Base-by-base conservation (phyloP, 2,888 invertebrate genomes). In the Rosalia funebris region DNA sequence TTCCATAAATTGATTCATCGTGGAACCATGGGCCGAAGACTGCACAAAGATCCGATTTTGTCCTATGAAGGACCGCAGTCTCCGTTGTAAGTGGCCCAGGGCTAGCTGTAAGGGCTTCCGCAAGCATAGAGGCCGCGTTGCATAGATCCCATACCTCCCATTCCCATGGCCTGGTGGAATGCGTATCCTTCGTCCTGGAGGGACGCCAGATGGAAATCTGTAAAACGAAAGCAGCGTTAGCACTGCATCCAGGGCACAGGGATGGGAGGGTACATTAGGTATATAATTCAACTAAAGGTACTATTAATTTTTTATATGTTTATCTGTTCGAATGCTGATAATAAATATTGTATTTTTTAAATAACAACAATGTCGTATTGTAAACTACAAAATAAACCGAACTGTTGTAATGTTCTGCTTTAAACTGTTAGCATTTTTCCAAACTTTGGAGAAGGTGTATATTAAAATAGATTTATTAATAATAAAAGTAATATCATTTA, bases 131-230 rank as follows among this genome's bases (percentile, higher is more conserved):
- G 79, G 73, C 83, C 83, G 72, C 83, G 81, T 71, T 83, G 83
- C 82, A 83, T 83, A 71, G 82, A 81, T 50, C 82, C 82, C 81
- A 82, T 82, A 70, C 82, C 83, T 60, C 82, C 83, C 82, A 82
- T 82, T 75, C 83, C 83, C 83, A 83, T 83, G 68, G 83, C 82
- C 77, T 83, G 83, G 74, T 83, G 83, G 81, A 83, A 83, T 74
- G 82, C 82, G 77, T 83, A 82, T 66, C 83, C 83, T 78, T 83
- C 83, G 79, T 83, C 83, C 79, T 83, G 83, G 65, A 83, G 81
- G 69, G 83, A 83, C 69, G 83, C 83, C 80, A 83, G 78, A 76
- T 83, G 83, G 77, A 83, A 83, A 82, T 83, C 83, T 83, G 82
- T 69, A 83, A 82, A 75, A 77, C 61, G 62, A 46, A 57, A 58